Conservation (phyloP, 2,888 invertebrate species). For the Theristus sp. region DNA sequence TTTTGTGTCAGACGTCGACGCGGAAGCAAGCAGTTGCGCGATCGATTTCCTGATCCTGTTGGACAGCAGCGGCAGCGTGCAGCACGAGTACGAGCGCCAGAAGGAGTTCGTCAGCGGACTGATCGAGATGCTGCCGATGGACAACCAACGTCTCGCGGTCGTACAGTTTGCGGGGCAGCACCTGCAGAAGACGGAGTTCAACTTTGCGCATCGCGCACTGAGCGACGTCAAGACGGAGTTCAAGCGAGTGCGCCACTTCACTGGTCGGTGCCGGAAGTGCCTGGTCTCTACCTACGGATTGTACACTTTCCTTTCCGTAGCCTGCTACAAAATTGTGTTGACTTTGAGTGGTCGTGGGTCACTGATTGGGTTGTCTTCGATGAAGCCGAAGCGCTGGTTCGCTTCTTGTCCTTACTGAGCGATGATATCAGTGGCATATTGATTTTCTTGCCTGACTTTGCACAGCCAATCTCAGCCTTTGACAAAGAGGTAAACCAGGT, state of each 20-base stretch:
- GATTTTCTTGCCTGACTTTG: too few species aligned
- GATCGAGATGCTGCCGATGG: neutral
- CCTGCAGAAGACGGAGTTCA: constrained; percentile 24
- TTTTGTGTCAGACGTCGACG: too few species aligned
- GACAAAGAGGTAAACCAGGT: too few species aligned
- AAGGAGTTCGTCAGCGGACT: constrained; percentile 8
- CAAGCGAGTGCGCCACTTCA: constrained; percentile 15
- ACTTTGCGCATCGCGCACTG: constrained; percentile 12
- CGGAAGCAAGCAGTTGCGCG: constrained; percentile 11
- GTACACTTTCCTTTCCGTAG: neutral
- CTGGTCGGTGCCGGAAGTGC: too few species aligned
- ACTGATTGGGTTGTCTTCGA: too few species aligned
- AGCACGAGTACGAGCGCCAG: constrained; percentile 19
- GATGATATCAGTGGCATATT: too few species aligned
- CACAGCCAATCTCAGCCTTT: too few species aligned
- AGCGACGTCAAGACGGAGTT: constrained; percentile 18
- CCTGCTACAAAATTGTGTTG: too few species aligned
- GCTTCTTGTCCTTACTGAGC: too few species aligned
- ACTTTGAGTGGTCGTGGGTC: too few species aligned
- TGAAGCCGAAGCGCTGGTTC: too few species aligned
- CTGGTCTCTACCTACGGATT: too few species aligned
- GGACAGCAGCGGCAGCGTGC: constrained; percentile 23
- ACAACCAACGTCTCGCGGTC: constrained; percentile 16
- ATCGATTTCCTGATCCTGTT: constrained; percentile 22
- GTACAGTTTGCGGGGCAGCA: constrained; percentile 24